A percentile compares a stretch with the other conserved stretches of the same genome.
phyloP scores from a whole-genome alignment of 2,797 vertebrate genomes.

The Arctocebus calabarensis region DNA sequence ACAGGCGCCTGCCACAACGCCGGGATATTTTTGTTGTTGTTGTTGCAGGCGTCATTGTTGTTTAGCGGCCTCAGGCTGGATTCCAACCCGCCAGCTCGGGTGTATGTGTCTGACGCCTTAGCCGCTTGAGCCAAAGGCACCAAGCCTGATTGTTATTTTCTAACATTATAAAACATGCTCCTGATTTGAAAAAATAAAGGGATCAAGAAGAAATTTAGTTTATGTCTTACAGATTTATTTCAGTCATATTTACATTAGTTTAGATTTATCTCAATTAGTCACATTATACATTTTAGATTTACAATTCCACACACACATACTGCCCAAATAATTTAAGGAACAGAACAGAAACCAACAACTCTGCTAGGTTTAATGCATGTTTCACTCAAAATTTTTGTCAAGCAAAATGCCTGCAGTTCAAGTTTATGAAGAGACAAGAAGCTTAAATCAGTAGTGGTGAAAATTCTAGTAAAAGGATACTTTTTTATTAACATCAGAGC shows the following conservation, averaged over 20 bases:
- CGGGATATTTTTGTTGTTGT: too few species aligned
- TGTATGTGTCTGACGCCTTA: too few species aligned
- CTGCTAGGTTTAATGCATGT: background rate
- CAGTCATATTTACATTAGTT: too few species aligned
- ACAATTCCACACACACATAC: background rate
- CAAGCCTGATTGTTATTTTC: background rate
- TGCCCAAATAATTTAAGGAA: background rate
- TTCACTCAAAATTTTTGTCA: conserved; percentile 33
- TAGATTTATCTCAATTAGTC: background rate
- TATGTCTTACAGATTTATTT: too few species aligned
- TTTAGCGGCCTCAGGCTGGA: too few species aligned
- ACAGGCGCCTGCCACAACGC: too few species aligned
- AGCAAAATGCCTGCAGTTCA: background rate
- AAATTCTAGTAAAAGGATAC: background rate
- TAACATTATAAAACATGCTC: background rate
- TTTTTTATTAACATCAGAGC: background rate
- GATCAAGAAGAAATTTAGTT: background rate
- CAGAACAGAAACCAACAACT: background rate
- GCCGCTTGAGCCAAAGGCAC: too few species aligned
- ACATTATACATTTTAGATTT: conserved; percentile 1
- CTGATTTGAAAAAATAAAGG: conserved; percentile 15
- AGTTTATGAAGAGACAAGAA: background rate
- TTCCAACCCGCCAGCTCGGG: too few species aligned
- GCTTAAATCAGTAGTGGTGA: conserved; percentile 8
- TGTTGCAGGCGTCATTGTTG: too few species aligned